Conservation (phyloP, 2,888 invertebrate genomes). For the Sinhomidia bicolor region DNA sequence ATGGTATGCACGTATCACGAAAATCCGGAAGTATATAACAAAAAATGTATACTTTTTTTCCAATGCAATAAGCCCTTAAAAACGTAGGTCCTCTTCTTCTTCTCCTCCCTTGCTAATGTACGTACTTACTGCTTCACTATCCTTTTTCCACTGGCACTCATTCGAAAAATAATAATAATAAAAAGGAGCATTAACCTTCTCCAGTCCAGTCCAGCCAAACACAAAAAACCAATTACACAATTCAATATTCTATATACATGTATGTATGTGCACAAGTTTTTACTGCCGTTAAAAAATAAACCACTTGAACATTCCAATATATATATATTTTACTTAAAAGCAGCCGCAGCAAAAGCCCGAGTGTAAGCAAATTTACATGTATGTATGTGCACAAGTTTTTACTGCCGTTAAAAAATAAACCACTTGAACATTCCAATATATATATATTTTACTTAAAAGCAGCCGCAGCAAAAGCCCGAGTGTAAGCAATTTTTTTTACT, state of each 20-base stretch:
- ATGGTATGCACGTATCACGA: conserved; percentile 7
- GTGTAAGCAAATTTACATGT: too few relatives aligned
- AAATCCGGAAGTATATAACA: conserved; percentile 54
- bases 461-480: too few relatives aligned
- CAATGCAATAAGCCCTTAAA: conserved; percentile 44
- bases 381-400: too few relatives aligned
- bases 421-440: too few relatives aligned
- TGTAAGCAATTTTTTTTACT: too few relatives aligned
- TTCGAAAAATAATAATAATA: too few relatives aligned
- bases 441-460: not conserved
- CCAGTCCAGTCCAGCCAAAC: conserved; percentile 43
- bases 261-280: too few relatives aligned
- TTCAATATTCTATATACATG: too few relatives aligned
- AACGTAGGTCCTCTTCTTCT: conserved; percentile 34
- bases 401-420: too few relatives aligned
- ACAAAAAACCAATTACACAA: conserved; percentile 50
- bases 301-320: too few relatives aligned
- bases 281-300: too few relatives aligned
- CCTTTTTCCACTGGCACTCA: not conserved
- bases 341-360: too few relatives aligned
- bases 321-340: not conserved
- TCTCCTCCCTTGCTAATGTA: not conserved
- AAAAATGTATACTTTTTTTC: conserved; percentile 16
- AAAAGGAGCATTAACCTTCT: conserved; percentile 53
- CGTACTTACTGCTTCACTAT: not conserved